Evolutionary conservation across 2,888 invertebrate genomes (phyloP).

Genomic region (Copidosoma aretas): DNA sequence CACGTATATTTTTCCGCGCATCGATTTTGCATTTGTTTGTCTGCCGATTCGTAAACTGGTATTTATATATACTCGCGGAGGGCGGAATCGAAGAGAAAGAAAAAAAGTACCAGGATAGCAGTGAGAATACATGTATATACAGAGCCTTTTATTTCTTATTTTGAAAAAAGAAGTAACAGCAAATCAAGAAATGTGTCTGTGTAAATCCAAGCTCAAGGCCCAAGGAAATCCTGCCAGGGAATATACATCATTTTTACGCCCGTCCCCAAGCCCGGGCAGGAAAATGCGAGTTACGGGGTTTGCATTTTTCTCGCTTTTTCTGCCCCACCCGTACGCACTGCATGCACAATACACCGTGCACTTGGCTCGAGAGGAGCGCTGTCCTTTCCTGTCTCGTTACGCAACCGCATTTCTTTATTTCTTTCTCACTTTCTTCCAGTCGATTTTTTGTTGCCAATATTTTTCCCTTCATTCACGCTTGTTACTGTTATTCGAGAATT

Average conservation of each 20-base stretch:
- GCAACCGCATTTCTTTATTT: too few relatives aligned
- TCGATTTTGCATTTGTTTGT: conserved; percentile 34
- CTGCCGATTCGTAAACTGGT: neutral
- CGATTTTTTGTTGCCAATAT: too few relatives aligned
- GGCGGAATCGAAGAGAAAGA: neutral
- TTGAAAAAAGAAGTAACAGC: conserved; percentile 38
- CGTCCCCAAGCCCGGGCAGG: conserved; percentile 13
- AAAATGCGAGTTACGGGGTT: conserved; percentile 41
- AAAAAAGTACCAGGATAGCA: too few relatives aligned
- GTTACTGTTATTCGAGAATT: too few relatives aligned
- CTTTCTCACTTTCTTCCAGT: too few relatives aligned
- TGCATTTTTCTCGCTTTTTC: conserved; percentile 35
- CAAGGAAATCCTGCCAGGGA: conserved; percentile 31
- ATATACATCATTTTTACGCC: conserved; percentile 42
- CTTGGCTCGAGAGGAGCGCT: neutral
- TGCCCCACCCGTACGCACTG: neutral
- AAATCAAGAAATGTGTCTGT: conserved; percentile 41
- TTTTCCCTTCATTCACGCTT: too few relatives aligned
- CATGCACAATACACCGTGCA: neutral
- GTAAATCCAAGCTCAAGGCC: neutral
- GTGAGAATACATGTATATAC: neutral
- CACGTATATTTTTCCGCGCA: conserved; percentile 32
- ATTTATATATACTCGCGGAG: conserved; percentile 4
- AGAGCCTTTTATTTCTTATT: conserved; percentile 37
- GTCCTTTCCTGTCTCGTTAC: too few relatives aligned